These are phyloP conservation scores for Heliconius ismenius DNA, from an alignment of 2,888 invertebrate genomes.

Conservation along the genomic window DNA sequence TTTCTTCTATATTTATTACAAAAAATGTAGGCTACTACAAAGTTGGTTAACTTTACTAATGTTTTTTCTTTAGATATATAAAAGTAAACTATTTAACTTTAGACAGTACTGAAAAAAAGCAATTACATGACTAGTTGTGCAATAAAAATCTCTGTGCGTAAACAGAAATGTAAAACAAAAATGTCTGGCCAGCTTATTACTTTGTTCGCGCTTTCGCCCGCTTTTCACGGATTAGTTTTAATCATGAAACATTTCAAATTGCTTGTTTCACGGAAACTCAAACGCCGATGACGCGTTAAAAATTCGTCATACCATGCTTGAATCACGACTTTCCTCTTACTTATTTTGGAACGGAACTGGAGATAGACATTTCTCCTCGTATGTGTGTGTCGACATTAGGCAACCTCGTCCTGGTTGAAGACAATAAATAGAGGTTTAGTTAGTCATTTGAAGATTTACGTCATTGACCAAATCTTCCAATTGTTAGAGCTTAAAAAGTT, in stretches of 20 bases:
- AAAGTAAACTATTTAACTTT: neutral
- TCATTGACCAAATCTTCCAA: neutral
- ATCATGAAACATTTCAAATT: constrained; percentile 53
- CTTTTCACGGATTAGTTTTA: constrained; percentile 47
- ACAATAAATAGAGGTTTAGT: too few species aligned
- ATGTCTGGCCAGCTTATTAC: constrained; percentile 31
- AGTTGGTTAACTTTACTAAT: neutral
- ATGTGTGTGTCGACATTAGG: neutral
- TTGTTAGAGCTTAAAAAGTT: neutral
- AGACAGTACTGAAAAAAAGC: neutral
- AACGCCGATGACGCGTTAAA: constrained; percentile 48
- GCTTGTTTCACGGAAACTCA: constrained; percentile 51
- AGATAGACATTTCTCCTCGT: constrained; percentile 10
- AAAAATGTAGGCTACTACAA: constrained; percentile 8
- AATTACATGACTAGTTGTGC: neutral
- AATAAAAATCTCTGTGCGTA: constrained; percentile 5
- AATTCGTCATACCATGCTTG: constrained; percentile 51
- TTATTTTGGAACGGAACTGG: constrained; percentile 24
- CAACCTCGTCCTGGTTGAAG: constrained; percentile 1
- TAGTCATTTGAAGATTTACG: neutral
- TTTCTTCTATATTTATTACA: constrained; percentile 12
- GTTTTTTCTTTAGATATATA: neutral
- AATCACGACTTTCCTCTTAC: constrained; percentile 46
- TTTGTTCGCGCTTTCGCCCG: constrained; percentile 51
- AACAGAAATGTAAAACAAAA: constrained; percentile 14